Percentiles rank a stretch among this genome's conserved stretches.
Evolutionary conservation across 2,888 invertebrate species (phyloP).

Genomic region (Nipponacmea schrenckii): DNA sequence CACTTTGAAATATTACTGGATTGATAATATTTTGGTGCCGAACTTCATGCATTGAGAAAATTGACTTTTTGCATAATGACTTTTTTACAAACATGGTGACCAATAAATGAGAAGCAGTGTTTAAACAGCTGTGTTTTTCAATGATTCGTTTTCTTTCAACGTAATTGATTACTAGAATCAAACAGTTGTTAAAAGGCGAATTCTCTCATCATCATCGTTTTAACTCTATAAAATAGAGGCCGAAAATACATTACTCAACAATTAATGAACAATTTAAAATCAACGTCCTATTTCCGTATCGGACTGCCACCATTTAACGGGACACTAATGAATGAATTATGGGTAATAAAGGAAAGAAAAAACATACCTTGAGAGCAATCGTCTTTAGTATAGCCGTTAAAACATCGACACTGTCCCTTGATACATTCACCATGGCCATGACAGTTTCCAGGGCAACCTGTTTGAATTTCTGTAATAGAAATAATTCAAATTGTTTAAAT

Average conservation of each 20-base stretch:
- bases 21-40: too few species aligned
- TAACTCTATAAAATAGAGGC: background rate
- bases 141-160: background rate
- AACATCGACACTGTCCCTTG: slow-evolving; percentile 91
- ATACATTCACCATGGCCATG: slow-evolving; percentile 96
- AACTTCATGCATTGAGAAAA: background rate
- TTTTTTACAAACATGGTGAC: background rate
- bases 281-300: background rate
- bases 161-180: background rate
- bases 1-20: background rate
- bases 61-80: slow-evolving; percentile 7
- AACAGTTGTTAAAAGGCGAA: slow-evolving; percentile 2
- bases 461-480: slow-evolving; percentile 37
- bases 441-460: slow-evolving; percentile 89
- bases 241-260: background rate
- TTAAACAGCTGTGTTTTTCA: slow-evolving; percentile 1
- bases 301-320: background rate
- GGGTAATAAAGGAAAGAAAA: background rate
- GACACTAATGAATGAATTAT: background rate
- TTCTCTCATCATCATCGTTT: background rate
- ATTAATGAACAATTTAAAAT: background rate
- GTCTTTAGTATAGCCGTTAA: slow-evolving; percentile 94
- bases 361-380: slow-evolving; percentile 94
- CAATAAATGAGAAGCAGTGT: background rate
- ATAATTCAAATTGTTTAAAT: background rate